phyloP scores from a whole-genome alignment of 2,113 vertebrate genomes.

The Coregonus clupeaformis region DNA sequence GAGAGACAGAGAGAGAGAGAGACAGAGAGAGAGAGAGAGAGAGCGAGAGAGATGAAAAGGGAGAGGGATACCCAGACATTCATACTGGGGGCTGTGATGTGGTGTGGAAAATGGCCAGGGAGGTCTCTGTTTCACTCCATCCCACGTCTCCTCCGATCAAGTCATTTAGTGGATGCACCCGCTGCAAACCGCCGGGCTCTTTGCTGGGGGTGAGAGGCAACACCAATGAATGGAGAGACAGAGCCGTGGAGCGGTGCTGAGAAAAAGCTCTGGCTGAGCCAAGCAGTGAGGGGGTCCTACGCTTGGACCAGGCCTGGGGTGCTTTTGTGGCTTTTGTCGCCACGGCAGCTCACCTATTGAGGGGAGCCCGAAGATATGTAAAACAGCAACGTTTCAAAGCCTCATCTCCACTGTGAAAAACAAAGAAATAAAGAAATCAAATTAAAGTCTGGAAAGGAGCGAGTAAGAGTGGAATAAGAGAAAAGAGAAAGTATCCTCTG shows the following conservation, averaged over 20 bases:
- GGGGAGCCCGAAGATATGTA: constrained; percentile 59
- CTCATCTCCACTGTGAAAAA: constrained; percentile 41
- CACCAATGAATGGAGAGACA: constrained; percentile 18
- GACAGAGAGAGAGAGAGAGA: background rate
- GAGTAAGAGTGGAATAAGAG: constrained; percentile 16
- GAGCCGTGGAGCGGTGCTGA: background rate
- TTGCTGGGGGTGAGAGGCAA: constrained; percentile 31
- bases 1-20: background rate
- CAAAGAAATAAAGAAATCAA: constrained; percentile 68
- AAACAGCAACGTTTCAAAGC: constrained; percentile 57
- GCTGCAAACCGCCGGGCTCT: constrained; percentile 14
- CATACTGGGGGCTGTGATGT: constrained; percentile 18
- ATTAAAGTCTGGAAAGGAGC: constrained; percentile 50
- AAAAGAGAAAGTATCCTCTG: constrained; percentile 37
- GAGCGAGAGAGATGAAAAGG: background rate
- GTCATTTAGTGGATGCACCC: constrained; percentile 2
- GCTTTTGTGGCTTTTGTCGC: constrained; percentile 53
- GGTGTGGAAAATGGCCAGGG: constrained; percentile 19
- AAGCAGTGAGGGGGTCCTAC: constrained; percentile 46
- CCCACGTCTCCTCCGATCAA: constrained; percentile 44
- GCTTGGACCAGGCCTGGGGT: constrained; percentile 10
- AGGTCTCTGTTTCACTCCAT: constrained; percentile 20
- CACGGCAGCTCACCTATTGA: constrained; percentile 62
- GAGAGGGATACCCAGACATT: constrained; percentile 25
- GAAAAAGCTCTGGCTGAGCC: constrained; percentile 43